These are phyloP conservation scores for Fregata magnificens DNA, from an alignment of 2,113 vertebrate genomes.

Conservation along the genomic window DNA sequence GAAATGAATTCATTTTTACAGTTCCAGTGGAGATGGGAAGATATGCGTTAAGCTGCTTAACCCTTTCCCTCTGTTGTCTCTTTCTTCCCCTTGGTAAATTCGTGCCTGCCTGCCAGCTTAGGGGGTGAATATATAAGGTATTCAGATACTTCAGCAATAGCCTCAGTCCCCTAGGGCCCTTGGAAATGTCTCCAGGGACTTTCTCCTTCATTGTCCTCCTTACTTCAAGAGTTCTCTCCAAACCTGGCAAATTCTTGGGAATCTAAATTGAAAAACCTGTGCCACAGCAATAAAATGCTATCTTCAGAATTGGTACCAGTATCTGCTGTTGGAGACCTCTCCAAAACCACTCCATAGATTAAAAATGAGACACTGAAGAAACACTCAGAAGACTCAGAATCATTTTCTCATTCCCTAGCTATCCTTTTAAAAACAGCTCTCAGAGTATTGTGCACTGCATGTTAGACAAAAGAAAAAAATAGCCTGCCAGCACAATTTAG, in stretches of 20 bases:
- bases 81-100: background rate
- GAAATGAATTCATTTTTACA: background rate
- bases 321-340: background rate
- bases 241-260: background rate
- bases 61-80: background rate
- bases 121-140: background rate
- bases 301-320: background rate
- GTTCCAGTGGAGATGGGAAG: background rate
- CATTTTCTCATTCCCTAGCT: background rate
- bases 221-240: background rate
- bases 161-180: background rate
- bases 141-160: background rate
- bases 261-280: background rate
- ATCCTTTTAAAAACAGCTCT: background rate
- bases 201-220: background rate
- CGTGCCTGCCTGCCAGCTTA: background rate
- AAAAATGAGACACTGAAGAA: background rate
- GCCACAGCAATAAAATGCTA: background rate
- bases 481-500: background rate
- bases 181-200: background rate
- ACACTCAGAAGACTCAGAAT: background rate
- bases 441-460: background rate
- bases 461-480: background rate
- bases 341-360: background rate
- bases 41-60: background rate